Evolutionary conservation across 53 echinoderm and acorn worm genomes (phyloP).

Genomic region (Paracentrotus lividus): DNA sequence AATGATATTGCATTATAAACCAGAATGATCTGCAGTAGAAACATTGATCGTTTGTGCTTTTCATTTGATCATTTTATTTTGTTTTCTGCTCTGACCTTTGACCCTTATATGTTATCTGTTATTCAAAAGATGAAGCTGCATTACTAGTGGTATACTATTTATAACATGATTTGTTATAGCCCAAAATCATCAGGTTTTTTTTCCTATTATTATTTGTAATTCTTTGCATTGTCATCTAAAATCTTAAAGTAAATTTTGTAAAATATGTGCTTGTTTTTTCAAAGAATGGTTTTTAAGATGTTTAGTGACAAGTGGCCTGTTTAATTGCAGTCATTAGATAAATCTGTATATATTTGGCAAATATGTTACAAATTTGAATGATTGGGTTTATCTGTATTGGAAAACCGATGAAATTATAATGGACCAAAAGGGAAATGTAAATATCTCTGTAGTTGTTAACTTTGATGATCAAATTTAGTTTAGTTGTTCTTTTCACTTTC

Average conservation of each 20-base stretch:
- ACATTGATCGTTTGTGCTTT: too few relatives aligned
- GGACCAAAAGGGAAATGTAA: constrained; percentile 45
- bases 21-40: too few relatives aligned
- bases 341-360: constrained; percentile 53
- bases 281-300: neutral
- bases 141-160: neutral
- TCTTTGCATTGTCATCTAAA: neutral
- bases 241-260: too few relatives aligned
- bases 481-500: too few relatives aligned
- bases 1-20: too few relatives aligned
- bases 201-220: too few relatives aligned
- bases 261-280: neutral
- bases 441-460: neutral
- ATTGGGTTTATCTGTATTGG: neutral
- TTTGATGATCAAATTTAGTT: neutral
- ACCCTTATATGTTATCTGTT: too few relatives aligned
- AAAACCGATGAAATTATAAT: neutral
- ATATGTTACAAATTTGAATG: neutral
- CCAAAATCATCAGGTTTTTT: too few relatives aligned
- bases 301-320: neutral
- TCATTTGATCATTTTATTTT: too few relatives aligned
- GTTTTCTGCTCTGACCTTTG: too few relatives aligned
- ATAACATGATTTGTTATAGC: neutral
- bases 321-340: neutral
- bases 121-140: neutral